Percentiles rank a stretch among this genome's conserved stretches.
These are phyloP conservation scores for Microplitis deprimator DNA, from an alignment of 2,888 invertebrate species.

Conservation along the genomic window DNA sequence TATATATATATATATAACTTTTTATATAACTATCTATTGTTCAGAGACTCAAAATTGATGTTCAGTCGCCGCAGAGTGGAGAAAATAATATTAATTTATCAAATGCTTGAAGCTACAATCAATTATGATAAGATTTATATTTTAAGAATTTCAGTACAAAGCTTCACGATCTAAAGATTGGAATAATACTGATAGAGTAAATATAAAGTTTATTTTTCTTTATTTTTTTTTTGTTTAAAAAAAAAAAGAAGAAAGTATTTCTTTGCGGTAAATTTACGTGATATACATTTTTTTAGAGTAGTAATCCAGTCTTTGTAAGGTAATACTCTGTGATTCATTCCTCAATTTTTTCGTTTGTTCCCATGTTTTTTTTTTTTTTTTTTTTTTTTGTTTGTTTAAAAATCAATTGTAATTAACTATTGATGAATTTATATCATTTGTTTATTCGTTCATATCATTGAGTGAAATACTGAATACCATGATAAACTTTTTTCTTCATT, in stretches of 20 bases:
- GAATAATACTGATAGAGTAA: constrained; percentile 27
- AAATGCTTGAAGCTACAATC: constrained; percentile 25
- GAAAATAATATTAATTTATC: constrained; percentile 17
- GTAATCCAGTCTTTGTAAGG: constrained; percentile 44
- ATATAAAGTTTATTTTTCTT: constrained; percentile 19
- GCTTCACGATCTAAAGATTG: constrained; percentile 21
- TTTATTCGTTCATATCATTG: constrained; percentile 8
- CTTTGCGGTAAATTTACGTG: constrained; percentile 29
- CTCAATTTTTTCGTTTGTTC: constrained; percentile 34
- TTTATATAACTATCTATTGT: background rate
- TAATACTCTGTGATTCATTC: constrained; percentile 51
- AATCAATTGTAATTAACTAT: background rate
- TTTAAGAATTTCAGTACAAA: constrained; percentile 32
- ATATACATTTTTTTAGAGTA: constrained; percentile 32
- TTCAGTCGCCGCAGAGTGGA: constrained; percentile 12
- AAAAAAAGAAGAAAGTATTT: constrained; percentile 19
- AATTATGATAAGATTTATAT: constrained; percentile 26
- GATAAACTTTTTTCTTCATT: constrained; percentile 3
- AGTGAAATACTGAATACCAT: constrained; percentile 10
- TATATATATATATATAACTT: background rate
- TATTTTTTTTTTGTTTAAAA: constrained; percentile 7
- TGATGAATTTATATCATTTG: constrained; percentile 6
- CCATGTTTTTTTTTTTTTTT: constrained; percentile 17
- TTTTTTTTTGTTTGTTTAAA: constrained; percentile 10
- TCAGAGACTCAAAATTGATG: background rate